A percentile compares a stretch with the other conserved stretches of the same genome.
These are phyloP conservation scores for Lateolabrax maculatus DNA, from an alignment of 2,797 vertebrate genomes.

Conservation along the genomic window DNA sequence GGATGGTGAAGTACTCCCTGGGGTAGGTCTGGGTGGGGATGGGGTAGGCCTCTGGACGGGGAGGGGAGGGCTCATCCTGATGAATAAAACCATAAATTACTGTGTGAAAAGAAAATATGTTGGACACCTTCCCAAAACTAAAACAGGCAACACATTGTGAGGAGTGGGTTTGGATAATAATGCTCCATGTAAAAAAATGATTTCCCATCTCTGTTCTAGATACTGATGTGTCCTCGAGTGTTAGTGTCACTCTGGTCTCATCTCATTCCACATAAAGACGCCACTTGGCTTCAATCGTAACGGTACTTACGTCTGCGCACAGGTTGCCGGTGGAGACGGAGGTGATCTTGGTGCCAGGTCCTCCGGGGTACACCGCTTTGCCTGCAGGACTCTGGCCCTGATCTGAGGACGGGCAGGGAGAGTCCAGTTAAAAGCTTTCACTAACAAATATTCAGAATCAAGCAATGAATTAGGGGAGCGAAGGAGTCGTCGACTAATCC, in stretches of 20 bases:
- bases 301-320: constrained; percentile 92
- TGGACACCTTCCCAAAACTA: background rate
- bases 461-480: background rate
- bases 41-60: constrained; percentile 94
- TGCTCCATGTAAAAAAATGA: constrained; percentile 13
- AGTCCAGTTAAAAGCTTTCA: background rate
- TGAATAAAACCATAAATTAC: background rate
- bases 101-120: background rate
- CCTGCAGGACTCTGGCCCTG: constrained; percentile 96
- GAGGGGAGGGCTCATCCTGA: constrained; percentile 92
- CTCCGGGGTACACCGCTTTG: constrained; percentile 89
- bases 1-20: constrained; percentile 98
- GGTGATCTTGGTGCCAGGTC: constrained; percentile 94
- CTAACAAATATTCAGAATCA: background rate
- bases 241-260: constrained; percentile 13
- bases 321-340: constrained; percentile 99
- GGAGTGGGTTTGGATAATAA: background rate
- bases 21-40: constrained; percentile 98
- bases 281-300: background rate
- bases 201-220: constrained; percentile 26
- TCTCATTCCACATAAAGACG: constrained; percentile 59
- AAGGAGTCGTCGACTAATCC: background rate
- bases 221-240: background rate
- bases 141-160: constrained; percentile 16
- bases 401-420: constrained; percentile 81